Conservation (phyloP, 2,113 vertebrate genomes). For the Microtus oregoni region DNA sequence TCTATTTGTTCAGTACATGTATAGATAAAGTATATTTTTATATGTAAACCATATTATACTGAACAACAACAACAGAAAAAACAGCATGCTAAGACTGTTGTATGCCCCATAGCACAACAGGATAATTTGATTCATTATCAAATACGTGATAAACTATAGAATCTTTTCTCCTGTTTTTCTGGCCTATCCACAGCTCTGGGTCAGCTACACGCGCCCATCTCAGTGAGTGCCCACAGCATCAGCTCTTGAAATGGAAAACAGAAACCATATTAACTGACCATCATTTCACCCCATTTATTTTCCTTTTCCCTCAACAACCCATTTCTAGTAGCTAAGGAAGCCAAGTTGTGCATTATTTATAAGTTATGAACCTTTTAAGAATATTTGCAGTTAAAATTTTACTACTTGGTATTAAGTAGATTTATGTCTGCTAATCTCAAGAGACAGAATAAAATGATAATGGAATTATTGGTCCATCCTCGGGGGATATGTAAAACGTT, state of each 20-base stretch:
- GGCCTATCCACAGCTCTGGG: background rate
- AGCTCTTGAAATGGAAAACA: background rate
- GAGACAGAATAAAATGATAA: background rate
- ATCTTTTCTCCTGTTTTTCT: background rate
- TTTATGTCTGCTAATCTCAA: slow-evolving; percentile 6
- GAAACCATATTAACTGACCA: background rate
- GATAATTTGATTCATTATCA: background rate
- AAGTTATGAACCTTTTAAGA: background rate
- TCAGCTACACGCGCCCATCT: background rate
- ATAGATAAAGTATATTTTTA: background rate
- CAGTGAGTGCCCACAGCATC: background rate
- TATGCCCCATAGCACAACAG: background rate
- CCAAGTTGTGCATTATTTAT: background rate
- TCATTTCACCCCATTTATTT: background rate
- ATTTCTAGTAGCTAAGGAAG: background rate
- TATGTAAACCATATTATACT: background rate
- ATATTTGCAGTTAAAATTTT: background rate
- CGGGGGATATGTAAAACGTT: background rate
- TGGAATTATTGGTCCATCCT: background rate
- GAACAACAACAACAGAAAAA: background rate
- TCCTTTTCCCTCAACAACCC: background rate
- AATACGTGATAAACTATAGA: background rate
- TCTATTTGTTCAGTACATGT: background rate
- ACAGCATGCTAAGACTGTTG: background rate
- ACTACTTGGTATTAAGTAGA: background rate